These are phyloP conservation scores for Solea solea DNA, from an alignment of 2,113 vertebrate genomes.

Conservation along the genomic window DNA sequence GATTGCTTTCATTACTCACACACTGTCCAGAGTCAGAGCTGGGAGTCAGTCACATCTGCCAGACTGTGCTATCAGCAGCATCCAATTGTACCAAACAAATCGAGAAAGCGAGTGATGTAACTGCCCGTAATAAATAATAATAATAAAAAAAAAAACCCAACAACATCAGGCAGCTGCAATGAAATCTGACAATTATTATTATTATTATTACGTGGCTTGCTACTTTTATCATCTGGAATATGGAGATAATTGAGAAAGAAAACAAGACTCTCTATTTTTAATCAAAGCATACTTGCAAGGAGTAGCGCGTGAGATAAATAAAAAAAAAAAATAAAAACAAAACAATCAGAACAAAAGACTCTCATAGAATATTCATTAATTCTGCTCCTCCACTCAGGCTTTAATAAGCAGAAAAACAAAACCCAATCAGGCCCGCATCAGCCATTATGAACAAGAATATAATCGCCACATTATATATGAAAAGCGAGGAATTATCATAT, in stretches of 20 bases:
- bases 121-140: neutral
- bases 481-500: slow-evolving; percentile 55
- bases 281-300: slow-evolving; percentile 22
- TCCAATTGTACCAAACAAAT: neutral
- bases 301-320: slow-evolving; percentile 19
- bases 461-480: slow-evolving; percentile 62
- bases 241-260: slow-evolving; percentile 3
- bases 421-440: slow-evolving; percentile 67
- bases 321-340: slow-evolving; percentile 29
- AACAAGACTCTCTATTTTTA: neutral
- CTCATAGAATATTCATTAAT: slow-evolving; percentile 68
- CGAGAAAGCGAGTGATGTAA: slow-evolving; percentile 29
- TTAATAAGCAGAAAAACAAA: slow-evolving; percentile 70
- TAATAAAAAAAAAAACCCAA: neutral
- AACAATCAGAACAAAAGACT: slow-evolving; percentile 46
- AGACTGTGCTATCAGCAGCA: slow-evolving; percentile 1
- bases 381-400: slow-evolving; percentile 48
- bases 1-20: slow-evolving; percentile 68
- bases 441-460: slow-evolving; percentile 58
- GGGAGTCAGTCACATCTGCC: slow-evolving; percentile 21
- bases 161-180: slow-evolving; percentile 25
- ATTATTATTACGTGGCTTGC: too few relatives aligned
- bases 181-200: slow-evolving; percentile 8
- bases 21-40: neutral
- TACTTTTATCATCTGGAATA: slow-evolving; percentile 23